phyloP scores from a whole-genome alignment of 2,797 vertebrate species.

The Chromobotia macracanthus region DNA sequence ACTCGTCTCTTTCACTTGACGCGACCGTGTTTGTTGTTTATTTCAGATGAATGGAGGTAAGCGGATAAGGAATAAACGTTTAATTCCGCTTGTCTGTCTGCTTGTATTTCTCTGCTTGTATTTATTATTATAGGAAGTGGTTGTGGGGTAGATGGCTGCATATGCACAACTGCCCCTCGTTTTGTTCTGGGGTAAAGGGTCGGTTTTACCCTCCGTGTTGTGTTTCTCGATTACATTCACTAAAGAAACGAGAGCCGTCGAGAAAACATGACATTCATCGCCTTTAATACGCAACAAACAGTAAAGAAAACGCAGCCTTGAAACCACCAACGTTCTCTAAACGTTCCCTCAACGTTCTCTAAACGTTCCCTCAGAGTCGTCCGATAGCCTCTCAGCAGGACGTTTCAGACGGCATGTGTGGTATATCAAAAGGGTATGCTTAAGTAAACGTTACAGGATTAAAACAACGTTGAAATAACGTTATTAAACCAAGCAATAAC shows the following conservation, averaged over 20 bases:
- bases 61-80: no score
- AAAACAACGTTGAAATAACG: no score
- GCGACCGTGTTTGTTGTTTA: not conserved
- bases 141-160: not conserved
- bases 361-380: no score
- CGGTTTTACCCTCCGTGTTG: not conserved
- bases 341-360: no score
- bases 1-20: not conserved
- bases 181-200: not conserved
- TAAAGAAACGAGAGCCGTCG: not conserved
- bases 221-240: not conserved
- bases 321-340: not conserved
- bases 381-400: no score
- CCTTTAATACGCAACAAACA: no score
- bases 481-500: no score
- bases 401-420: no score
- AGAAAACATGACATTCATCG: not conserved
- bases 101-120: not conserved
- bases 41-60: slow-evolving; percentile 40
- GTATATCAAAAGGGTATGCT: no score
- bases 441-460: no score
- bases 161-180: not conserved
- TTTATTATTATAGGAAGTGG: slow-evolving; percentile 33
- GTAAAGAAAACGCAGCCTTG: no score
- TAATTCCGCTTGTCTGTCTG: slow-evolving; percentile 10